Percentiles rank a stretch among this genome's conserved stretches.
These are phyloP conservation scores for Bufo gargarizans DNA, from an alignment of 2,113 vertebrate genomes.

Conservation along the genomic window DNA sequence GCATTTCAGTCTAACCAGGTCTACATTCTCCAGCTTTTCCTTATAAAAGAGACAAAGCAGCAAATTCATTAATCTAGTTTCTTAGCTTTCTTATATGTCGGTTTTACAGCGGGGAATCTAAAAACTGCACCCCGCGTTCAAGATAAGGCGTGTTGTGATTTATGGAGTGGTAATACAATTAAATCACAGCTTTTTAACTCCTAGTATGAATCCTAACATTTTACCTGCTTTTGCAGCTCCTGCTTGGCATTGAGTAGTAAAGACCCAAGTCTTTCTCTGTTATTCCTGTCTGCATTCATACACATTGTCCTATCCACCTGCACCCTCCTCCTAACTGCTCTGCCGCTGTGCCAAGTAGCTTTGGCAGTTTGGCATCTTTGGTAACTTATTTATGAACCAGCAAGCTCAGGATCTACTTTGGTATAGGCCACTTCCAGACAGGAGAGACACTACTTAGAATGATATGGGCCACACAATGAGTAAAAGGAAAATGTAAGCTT, in stretches of 20 bases:
- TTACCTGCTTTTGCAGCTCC: neutral
- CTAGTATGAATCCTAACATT: too few species aligned
- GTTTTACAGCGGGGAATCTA: too few species aligned
- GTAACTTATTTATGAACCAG: neutral
- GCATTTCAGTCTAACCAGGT: too few species aligned
- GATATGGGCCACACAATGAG: neutral
- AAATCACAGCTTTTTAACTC: neutral
- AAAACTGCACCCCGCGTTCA: too few species aligned
- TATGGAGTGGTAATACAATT: neutral
- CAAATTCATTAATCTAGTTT: too few species aligned
- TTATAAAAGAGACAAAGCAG: too few species aligned
- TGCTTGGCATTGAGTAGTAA: neutral
- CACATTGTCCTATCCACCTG: neutral
- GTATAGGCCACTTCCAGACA: neutral
- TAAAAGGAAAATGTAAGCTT: neutral
- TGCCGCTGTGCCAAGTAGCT: neutral
- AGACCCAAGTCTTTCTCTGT: too few species aligned
- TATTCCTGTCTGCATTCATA: neutral
- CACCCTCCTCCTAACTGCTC: neutral
- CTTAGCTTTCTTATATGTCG: too few species aligned
- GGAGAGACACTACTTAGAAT: neutral
- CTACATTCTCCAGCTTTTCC: too few species aligned
- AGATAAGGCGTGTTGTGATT: too few species aligned
- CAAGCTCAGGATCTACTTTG: neutral
- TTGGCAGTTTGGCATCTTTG: neutral